Base-by-base conservation (phyloP, 1,140 invertebrate species). In the Ostrea edulis region DNA sequence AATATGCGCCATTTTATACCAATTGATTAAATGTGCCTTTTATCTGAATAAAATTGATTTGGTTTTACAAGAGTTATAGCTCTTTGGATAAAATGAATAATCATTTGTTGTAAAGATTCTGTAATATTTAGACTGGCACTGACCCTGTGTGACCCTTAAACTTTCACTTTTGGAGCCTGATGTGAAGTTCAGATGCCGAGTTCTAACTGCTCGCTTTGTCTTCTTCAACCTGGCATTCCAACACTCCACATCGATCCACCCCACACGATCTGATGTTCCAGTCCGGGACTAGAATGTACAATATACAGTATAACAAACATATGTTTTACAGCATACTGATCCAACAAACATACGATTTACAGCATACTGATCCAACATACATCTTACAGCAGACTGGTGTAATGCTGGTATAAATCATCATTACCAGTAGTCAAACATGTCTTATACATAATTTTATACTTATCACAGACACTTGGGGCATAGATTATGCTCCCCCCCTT, bases 221-320 rank as follows among this genome's bases (percentile, higher is more conserved):
- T 22, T 35, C 55, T 54, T 82, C 14, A 82, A 62, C 14, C 22
- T 58, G 54, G 77, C 86, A 82, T 82, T 44, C 20, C 55, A 87
- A 87, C 86, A 58, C 54, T 87, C 86, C 51, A 87, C 86, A 35
- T 87, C 86, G 14, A 87, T 87, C 25, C 71, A 58, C 22, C 86
- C 86, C 0, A 85, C 29, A 62, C 54, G 29, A n/a, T 85, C 84
- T 25, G 29, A 65, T n/a, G 53, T 62, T 25, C 4, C 25, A 53
- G 29, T 17, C 54, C 25, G 20, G 62, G 22, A 53, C 35, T 85
- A 44, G 52, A 11, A 17, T 52, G 35, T 22, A 8, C 0, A 82
- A 7, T 44, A 3, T 14, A 35, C 51, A 82, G 12, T 82, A 44
- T 62, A 62, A 62, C n/a, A 7, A 62, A 62, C 17, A 62, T 14